phyloP scores from a whole-genome alignment of 2,888 invertebrate genomes.

The Hemistola chrysoprasaria region DNA sequence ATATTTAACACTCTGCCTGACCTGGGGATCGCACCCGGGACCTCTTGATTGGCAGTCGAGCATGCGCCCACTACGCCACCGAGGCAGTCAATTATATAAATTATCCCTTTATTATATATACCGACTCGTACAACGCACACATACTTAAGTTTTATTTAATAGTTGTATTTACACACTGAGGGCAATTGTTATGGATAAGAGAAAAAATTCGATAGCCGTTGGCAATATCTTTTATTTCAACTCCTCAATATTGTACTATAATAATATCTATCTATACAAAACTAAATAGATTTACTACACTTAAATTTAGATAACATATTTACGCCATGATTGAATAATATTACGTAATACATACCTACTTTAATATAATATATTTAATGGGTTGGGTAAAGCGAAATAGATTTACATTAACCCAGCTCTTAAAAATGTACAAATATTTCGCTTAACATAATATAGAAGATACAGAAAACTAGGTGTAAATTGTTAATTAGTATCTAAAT shows the following conservation, averaged over 20 bases:
- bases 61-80: too few species aligned
- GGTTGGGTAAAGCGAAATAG: slow-evolving; percentile 51
- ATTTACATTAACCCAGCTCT: slow-evolving; percentile 79
- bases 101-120: too few species aligned
- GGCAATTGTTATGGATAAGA: too few species aligned
- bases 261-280: slow-evolving; percentile 69
- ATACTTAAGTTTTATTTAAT: too few species aligned
- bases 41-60: too few species aligned
- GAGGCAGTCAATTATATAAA: too few species aligned
- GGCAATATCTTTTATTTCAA: slow-evolving; percentile 76
- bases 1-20: too few species aligned
- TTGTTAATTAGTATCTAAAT: too few species aligned
- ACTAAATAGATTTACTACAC: slow-evolving; percentile 67
- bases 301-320: slow-evolving; percentile 55
- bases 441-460: slow-evolving; percentile 32
- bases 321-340: slow-evolving; percentile 41
- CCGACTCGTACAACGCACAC: too few species aligned
- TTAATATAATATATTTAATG: slow-evolving; percentile 31
- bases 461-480: too few species aligned
- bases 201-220: slow-evolving; percentile 29
- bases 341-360: slow-evolving; percentile 37
- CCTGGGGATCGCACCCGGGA: too few species aligned
- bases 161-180: too few species aligned
- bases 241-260: slow-evolving; percentile 73
- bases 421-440: slow-evolving; percentile 71